Base-by-base conservation (phyloP, 2,888 invertebrate genomes). In the Rhorus exstirpatorius region DNA sequence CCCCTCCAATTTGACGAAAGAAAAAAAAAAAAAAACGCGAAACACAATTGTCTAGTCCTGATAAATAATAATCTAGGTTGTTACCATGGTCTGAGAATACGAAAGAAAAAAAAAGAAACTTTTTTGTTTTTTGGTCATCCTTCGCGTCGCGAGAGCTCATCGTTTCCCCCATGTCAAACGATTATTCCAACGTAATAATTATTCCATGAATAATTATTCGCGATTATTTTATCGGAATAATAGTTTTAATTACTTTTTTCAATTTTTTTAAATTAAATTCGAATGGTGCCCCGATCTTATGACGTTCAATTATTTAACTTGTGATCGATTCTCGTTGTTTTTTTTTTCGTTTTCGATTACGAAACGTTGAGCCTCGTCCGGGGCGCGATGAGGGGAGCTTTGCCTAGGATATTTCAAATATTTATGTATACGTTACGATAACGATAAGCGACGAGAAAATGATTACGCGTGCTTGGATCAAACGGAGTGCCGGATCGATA, bases 81-180 rank as follows among this genome's bases (percentile, higher is more conserved):
- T 90, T 90, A 85, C 85, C 88, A 88, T 86, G 87, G 86, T 88
- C 86, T 81, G 72, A 84, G 75, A 67, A 83, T 84, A 81, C 67
- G 44, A n/a, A n/a, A n/a, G n/a, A n/a, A n/a, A n/a, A n/a, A n/a
- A n/a, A n/a, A 74, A 83, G 31, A 71, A 51, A 17, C 31, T 24
- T 44, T 61, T 55, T 78, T n/a, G 6, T 35, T 71, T 49, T 46
- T 6, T 65, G 17, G 53, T 53, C 21, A 49, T 53, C 51, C 70
- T 19, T 31, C 35, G 31, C 26, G 38, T 35, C 17, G 46, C 46
- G 78, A 58, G 55, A 26, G 77, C 77, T 79, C 63, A 38, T 55
- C 55, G 71, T 79, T 79, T 65, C n/a, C n/a, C 65, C 38, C 41
- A 17, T 17, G 4, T 4, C 14, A 21, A 19, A 70, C 49, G 21